phyloP scores from a whole-genome alignment of 2,797 vertebrate genomes.

The Okamejei kenojei region DNA sequence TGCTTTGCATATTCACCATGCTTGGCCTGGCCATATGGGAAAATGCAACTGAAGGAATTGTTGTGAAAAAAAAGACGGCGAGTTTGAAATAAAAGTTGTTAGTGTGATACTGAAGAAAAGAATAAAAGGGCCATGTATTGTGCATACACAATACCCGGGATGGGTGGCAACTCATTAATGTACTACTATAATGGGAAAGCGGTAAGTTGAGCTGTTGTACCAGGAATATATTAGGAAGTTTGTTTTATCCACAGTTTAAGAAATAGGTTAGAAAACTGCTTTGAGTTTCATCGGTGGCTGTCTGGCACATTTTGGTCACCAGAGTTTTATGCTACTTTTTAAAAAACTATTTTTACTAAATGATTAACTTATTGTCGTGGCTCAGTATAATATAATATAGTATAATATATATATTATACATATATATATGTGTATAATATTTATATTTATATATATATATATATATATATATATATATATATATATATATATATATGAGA shows the following conservation, averaged over 20 bases:
- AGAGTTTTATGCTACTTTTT: conserved; percentile 44
- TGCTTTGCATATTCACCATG: conserved; percentile 90
- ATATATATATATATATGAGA: not conserved
- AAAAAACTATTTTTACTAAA: conserved; percentile 27
- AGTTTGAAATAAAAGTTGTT: conserved; percentile 75
- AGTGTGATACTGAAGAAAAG: conserved; percentile 59
- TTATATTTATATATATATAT: not conserved
- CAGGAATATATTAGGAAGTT: conserved; percentile 61
- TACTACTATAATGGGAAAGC: conserved; percentile 95
- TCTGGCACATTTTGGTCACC: conserved; percentile 46
- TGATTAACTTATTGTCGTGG: conserved; percentile 42
- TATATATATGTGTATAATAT: no score
- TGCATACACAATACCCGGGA: conserved; percentile 87
- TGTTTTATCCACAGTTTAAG: conserved; percentile 55
- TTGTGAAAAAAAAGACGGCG: conserved; percentile 72
- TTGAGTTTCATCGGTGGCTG: conserved; percentile 49
- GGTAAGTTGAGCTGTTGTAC: conserved; percentile 67
- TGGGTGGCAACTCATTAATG: conserved; percentile 85
- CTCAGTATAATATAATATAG: conserved; percentile 40
- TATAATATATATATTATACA: no score
- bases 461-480: conserved; percentile 5
- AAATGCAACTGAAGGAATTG: conserved; percentile 94
- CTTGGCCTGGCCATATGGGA: conserved; percentile 89
- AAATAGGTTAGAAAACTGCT: conserved; percentile 51
- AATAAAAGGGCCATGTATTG: conserved; percentile 79